These are phyloP conservation scores for Enteromius unitaeniatus DNA, from an alignment of 2,797 vertebrate genomes.

Conservation along the genomic window DNA sequence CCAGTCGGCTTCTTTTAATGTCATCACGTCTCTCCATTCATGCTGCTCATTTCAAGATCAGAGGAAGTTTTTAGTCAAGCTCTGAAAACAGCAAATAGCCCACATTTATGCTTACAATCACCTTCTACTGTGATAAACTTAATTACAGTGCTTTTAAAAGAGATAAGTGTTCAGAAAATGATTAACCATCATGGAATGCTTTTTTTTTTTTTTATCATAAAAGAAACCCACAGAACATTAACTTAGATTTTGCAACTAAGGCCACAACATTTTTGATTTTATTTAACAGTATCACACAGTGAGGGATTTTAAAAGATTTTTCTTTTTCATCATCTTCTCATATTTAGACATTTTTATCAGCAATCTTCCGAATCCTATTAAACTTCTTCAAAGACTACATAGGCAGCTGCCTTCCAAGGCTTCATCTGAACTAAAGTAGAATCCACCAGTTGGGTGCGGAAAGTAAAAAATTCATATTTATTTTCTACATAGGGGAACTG, in stretches of 20 bases:
- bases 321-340: not conserved
- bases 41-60: conserved; percentile 53
- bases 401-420: not conserved
- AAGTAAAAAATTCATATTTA: not conserved
- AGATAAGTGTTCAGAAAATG: not conserved
- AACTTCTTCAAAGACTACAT: not conserved
- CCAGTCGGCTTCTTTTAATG: conserved; percentile 64
- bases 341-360: not conserved
- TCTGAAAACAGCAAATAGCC: conserved; percentile 46
- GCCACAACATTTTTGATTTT: not conserved
- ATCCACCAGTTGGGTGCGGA: not conserved
- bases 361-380: not conserved
- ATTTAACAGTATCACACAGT: not conserved
- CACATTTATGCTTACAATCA: conserved; percentile 15
- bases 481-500: not conserved
- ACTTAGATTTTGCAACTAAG: not conserved
- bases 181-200: not conserved
- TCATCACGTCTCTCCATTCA: conserved; percentile 58
- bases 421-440: not conserved
- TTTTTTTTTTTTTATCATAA: not conserved
- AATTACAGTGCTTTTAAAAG: conserved; percentile 44
- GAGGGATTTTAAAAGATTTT: not conserved
- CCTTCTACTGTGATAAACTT: conserved; percentile 22
- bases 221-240: not conserved
- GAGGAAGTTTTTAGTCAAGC: conserved; percentile 54